A percentile compares a stretch with the other conserved stretches of the same genome.
Conservation (phyloP, 2,797 vertebrate species). For the Urosaurus nigricauda region DNA sequence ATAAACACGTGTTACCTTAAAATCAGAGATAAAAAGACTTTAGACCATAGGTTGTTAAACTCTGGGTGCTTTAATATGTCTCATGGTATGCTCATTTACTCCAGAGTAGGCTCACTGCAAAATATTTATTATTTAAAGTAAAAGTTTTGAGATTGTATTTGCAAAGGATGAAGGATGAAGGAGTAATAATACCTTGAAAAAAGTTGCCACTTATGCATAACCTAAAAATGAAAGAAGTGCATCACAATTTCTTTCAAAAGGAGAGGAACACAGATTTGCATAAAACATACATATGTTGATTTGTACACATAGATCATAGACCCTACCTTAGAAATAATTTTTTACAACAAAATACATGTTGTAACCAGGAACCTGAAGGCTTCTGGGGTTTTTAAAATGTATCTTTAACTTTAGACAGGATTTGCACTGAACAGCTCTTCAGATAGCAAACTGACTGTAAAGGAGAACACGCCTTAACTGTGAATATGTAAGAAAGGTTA, state of each 20-base stretch:
- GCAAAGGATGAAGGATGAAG: conserved; percentile 59
- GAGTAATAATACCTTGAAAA: conserved; percentile 57
- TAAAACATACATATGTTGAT: not conserved
- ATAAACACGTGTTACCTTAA: conserved; percentile 39
- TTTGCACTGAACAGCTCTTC: not conserved
- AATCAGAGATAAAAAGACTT: conserved; percentile 42
- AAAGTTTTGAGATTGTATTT: conserved; percentile 74
- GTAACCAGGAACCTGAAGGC: too few relatives aligned
- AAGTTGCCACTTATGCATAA: too few relatives aligned
- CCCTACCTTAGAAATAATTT: too few relatives aligned
- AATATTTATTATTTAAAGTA: conserved; percentile 71
- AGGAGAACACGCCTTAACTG: not conserved
- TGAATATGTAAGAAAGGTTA: not conserved
- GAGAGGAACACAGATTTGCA: not conserved
- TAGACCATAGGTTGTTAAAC: not conserved
- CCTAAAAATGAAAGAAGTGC: not conserved
- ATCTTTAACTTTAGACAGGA: not conserved
- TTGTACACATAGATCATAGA: not conserved
- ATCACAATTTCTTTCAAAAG: not conserved
- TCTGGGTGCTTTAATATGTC: not conserved
- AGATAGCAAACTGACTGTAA: not conserved
- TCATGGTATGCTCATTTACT: not conserved
- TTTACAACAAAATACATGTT: not conserved
- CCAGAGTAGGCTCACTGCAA: not conserved
- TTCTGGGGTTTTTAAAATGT: too few relatives aligned